These are phyloP conservation scores for Adelges cooleyi DNA, from an alignment of 1,140 invertebrate species.

Conservation along the genomic window DNA sequence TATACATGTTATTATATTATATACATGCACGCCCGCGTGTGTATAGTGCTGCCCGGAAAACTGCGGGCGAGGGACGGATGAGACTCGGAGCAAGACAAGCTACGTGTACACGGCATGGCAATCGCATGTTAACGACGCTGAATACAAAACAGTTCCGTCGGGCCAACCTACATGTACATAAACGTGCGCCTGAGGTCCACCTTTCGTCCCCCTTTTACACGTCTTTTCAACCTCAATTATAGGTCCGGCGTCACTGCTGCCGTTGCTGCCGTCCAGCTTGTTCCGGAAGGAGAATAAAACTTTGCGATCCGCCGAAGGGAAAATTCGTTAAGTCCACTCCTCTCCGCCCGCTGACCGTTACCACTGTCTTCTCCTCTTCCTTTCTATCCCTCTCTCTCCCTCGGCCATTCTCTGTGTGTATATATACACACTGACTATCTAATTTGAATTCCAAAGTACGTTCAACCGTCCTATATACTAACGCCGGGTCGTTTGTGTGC, in stretches of 20 bases:
- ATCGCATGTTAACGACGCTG: slow-evolving; percentile 21
- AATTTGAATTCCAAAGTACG: slow-evolving; percentile 24
- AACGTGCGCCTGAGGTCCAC: no score
- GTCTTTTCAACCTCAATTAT: slow-evolving; percentile 27
- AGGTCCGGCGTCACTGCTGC: not conserved
- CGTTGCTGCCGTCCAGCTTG: not conserved
- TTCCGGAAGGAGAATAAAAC: slow-evolving; percentile 21
- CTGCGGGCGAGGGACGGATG: not conserved
- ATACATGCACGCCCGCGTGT: no score
- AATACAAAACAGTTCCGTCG: slow-evolving; percentile 9
- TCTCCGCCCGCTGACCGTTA: no score
- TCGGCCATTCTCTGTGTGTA: no score
- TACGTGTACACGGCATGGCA: not conserved
- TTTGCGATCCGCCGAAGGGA: not conserved
- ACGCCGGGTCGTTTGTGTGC: not conserved
- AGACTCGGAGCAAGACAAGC: no score
- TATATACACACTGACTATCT: not conserved
- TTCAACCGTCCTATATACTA: no score
- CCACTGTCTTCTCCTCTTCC: no score
- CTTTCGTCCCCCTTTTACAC: not conserved
- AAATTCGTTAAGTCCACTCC: slow-evolving; percentile 21
- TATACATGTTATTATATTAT: no score
- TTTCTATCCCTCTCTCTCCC: no score
- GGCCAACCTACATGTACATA: not conserved
- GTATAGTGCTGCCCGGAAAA: no score